Evolutionary conservation across 2,113 vertebrate genomes (phyloP), one percentile per base, ranked within the genome.

Genomic region (Salvelinus sp.): DNA sequence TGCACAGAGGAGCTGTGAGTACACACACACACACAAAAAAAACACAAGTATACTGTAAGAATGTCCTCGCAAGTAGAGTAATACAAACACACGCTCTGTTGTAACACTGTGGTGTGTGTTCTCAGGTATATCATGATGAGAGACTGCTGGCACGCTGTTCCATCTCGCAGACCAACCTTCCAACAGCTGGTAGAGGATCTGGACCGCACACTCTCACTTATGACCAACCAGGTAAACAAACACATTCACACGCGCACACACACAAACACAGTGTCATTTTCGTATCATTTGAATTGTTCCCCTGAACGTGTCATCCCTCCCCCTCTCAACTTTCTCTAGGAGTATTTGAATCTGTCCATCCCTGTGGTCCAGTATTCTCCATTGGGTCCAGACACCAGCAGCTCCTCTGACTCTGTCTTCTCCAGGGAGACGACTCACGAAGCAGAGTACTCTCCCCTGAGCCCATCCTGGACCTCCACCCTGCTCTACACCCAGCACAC

Each of bases 81-180:
- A 54, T 14, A 54, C 28, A 77, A 25, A 12, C 62, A 67, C 48
- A 20, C 67, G 20, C 28, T 30, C 28, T 28, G 27, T 38, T 54
- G 2, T 63, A 9, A 63, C 20, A 16, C 7, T 6, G 69, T 62
- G 44, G 13, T 64, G 2, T 75, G 82, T 88, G 68, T 57, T 6
- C 0, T 69, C 92, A 98, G 96, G 90, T 97, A 97, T 76, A 94
- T 95, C 94, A 96, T 95, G 95, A 98, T 98, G 97, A 93, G 93
- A 70, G 95, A 96, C 77, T 98, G 96, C 76, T 98, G 97, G 97
- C 92, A 96, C 20, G 96, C 96, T 0, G 94, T 95, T 65, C 94
- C 96, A 23, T 94, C 95, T 0, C 93, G 93, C 85, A 92, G 96
- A 73, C 96, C 96, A 0, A 97, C 95, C 0, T 92, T 92, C 83